Evolutionary conservation across 2,113 vertebrate species (phyloP).

Genomic region (Mesitornis unicolor): DNA sequence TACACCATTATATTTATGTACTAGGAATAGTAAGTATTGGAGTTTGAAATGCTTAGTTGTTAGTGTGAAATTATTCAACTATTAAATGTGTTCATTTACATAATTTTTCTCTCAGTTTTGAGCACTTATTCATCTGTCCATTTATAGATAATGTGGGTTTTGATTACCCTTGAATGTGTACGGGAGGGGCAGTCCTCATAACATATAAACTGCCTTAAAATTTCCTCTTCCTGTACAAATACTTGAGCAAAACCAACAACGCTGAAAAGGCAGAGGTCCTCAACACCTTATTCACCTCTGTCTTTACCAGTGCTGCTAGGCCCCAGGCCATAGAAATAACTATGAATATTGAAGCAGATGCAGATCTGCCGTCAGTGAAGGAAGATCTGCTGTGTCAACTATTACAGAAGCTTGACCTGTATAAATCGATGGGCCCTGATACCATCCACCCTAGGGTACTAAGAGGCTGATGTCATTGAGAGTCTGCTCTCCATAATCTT

Average conservation of each 20-base stretch:
- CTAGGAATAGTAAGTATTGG: neutral
- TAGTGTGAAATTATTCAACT: slow-evolving; percentile 35
- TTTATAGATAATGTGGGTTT: slow-evolving; percentile 19
- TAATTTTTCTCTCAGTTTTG: slow-evolving; percentile 24
- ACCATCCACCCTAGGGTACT: too few species aligned
- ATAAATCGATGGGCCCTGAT: too few species aligned
- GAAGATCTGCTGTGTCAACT: too few species aligned
- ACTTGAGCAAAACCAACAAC: neutral
- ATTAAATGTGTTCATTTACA: slow-evolving; percentile 34
- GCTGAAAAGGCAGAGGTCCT: too few species aligned
- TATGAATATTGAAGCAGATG: too few species aligned
- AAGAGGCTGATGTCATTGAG: too few species aligned
- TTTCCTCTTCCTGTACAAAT: neutral
- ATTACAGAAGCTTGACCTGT: too few species aligned
- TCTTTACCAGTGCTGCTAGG: too few species aligned
- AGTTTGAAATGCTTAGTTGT: neutral
- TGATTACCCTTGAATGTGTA: neutral
- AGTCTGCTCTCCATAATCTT: too few species aligned
- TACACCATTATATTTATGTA: neutral
- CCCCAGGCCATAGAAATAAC: too few species aligned
- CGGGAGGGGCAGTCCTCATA: neutral
- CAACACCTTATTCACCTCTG: too few species aligned
- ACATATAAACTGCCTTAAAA: neutral
- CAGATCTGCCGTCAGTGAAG: too few species aligned
- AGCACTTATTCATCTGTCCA: slow-evolving; percentile 25